These are phyloP conservation scores for Mus caroli DNA, from an alignment of 2,797 vertebrate species.

Conservation along the genomic window DNA sequence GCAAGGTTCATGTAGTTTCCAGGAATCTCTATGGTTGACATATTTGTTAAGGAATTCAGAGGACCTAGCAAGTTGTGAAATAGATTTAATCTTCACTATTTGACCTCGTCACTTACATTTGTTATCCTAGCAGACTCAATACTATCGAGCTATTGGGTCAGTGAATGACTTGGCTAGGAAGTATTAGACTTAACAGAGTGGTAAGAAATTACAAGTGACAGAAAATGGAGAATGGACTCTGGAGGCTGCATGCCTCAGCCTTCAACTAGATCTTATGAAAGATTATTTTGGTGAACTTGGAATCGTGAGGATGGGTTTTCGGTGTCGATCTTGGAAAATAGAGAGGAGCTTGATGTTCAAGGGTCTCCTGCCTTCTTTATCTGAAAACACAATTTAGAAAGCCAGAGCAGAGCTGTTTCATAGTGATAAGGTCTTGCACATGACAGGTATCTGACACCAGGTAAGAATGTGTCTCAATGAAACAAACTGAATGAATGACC, in stretches of 20 bases:
- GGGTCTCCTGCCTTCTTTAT: neutral
- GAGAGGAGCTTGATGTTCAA: neutral
- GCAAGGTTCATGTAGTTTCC: neutral
- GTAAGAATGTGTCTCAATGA: neutral
- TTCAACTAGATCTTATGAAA: neutral
- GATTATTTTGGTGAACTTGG: neutral
- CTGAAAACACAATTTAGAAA: neutral
- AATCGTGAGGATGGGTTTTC: neutral
- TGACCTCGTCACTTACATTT: neutral
- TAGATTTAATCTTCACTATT: neutral
- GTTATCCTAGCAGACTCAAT: neutral
- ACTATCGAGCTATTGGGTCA: neutral
- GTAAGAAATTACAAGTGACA: neutral
- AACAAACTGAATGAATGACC: neutral
- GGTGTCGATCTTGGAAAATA: neutral
- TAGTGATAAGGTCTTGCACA: neutral
- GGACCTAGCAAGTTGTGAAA: neutral
- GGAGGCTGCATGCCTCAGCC: neutral
- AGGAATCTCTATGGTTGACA: neutral
- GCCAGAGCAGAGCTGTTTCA: neutral
- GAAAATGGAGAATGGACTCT: neutral
- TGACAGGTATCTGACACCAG: neutral
- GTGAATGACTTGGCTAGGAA: neutral
- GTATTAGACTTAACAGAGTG: neutral
- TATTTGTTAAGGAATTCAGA: neutral